Evolutionary conservation across 2,888 invertebrate genomes (phyloP), one percentile per base, ranked within the genome.

Genomic region (Ischnura elegans): DNA sequence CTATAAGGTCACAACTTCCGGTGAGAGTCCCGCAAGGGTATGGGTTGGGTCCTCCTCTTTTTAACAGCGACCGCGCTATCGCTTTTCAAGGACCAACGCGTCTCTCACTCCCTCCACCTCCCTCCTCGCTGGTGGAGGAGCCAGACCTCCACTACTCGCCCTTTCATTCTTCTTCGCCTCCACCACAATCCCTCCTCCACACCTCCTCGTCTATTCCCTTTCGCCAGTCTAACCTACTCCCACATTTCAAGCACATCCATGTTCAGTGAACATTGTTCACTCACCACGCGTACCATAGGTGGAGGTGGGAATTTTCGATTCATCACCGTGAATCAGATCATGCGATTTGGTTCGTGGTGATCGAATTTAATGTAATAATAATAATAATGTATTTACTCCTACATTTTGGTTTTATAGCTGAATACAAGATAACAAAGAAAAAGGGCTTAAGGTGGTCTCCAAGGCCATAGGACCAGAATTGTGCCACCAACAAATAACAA

Each of bases 1-100:
- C 87, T 87, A 87, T 87, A 87, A 90, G 90, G 90, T 90, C 90
- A 66, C 61, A 90, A 66, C 90, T 90, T 90, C 90, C 90, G 90
- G 90, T 90, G 86, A 46, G 86, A 46, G 86, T 46, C 46, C 86
- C 25, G 25, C 76, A 76, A n/a, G 76, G 76, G 76, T 36, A 16
- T 4, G 76, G 76, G 29, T 29, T n/a, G 10, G 90, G 90, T 21
- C 51, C 55, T 51, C 61, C 87, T 90, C 87, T 47, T 51, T 87
- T 55, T 51, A 51, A 51, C 87, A 29, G 42, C 36, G 36, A 51
- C 29, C 46, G n/a, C 87, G 36, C 87, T 87, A 87, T 87, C 87
- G 87, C 87, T 87, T 87, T 43, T 90, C 90, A 90, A 90, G 90
- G 90, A 90, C 90, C 61, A 42, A 43, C n/a, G 36, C 61, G 5